Percentiles rank a stretch among this genome's conserved stretches.
Evolutionary conservation across 2,888 invertebrate genomes (phyloP).

Genomic region (Mythimna lalbum): DNA sequence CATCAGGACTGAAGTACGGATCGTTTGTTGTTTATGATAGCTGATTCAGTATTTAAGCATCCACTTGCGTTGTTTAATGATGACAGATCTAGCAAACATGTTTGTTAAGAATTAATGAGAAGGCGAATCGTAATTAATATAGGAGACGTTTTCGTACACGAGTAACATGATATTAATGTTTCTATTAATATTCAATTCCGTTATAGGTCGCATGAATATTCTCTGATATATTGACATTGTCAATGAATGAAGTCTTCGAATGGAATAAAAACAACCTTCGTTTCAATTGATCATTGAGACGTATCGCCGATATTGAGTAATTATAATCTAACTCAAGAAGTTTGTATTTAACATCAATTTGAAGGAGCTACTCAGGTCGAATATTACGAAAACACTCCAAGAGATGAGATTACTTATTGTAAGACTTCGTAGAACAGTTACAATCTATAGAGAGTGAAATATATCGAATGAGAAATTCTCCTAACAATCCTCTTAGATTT

Average conservation of each 20-base stretch:
- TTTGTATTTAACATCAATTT: slow-evolving; percentile 15
- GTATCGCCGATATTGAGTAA: slow-evolving; percentile 25
- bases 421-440: slow-evolving; percentile 7
- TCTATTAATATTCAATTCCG: slow-evolving; percentile 24
- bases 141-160: neutral
- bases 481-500: slow-evolving; percentile 51
- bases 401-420: slow-evolving; percentile 29
- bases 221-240: slow-evolving; percentile 3
- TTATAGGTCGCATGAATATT: slow-evolving; percentile 5
- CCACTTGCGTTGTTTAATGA: slow-evolving; percentile 39
- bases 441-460: slow-evolving; percentile 26
- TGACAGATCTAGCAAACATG: slow-evolving; percentile 43
- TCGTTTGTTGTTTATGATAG: slow-evolving; percentile 50
- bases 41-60: slow-evolving; percentile 44
- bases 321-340: slow-evolving; percentile 19
- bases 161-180: slow-evolving; percentile 23
- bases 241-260: slow-evolving; percentile 3
- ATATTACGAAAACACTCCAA: slow-evolving; percentile 39
- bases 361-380: slow-evolving; percentile 27
- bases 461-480: slow-evolving; percentile 11
- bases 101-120: slow-evolving; percentile 5
- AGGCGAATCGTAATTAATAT: slow-evolving; percentile 32
- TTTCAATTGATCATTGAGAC: slow-evolving; percentile 35
- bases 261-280: slow-evolving; percentile 29
- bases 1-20: slow-evolving; percentile 38